phyloP scores from a whole-genome alignment of 2,113 vertebrate genomes.

The Thalassoma bifasciatum region DNA sequence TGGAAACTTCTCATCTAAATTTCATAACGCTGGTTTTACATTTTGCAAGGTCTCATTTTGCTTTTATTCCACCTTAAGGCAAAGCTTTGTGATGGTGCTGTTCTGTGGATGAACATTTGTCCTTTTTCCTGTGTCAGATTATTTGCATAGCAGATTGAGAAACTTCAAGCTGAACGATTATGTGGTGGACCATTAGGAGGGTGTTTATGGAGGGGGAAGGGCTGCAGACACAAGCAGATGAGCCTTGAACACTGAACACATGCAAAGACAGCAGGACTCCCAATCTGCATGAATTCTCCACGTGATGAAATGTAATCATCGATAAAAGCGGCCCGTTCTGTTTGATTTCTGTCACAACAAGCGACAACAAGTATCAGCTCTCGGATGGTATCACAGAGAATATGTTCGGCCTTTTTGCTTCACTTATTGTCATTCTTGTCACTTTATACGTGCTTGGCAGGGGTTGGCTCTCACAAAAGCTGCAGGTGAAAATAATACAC shows the following conservation, averaged over 20 bases:
- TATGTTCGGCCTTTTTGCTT: constrained; percentile 44
- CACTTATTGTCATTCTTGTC: constrained; percentile 56
- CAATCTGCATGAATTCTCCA: not conserved
- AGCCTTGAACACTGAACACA: constrained; percentile 41
- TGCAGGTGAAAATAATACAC: constrained; percentile 60
- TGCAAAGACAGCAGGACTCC: constrained; percentile 38
- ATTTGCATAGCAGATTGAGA: not conserved
- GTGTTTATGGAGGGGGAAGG: constrained; percentile 13
- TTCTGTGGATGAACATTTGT: not conserved
- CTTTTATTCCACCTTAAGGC: not conserved
- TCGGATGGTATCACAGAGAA: constrained; percentile 45
- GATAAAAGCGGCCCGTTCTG: constrained; percentile 45
- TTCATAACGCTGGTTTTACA: constrained; percentile 9
- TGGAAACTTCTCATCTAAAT: constrained; percentile 5
- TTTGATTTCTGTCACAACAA: constrained; percentile 69
- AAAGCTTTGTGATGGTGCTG: not conserved
- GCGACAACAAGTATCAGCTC: constrained; percentile 50
- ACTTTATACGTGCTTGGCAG: constrained; percentile 52
- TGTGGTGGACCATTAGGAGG: constrained; percentile 19
- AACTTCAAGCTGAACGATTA: constrained; percentile 3
- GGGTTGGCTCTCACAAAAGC: constrained; percentile 52
- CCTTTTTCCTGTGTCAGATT: not conserved
- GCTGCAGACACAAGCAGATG: constrained; percentile 36
- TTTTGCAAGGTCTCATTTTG: not conserved
- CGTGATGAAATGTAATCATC: constrained; percentile 46